These are phyloP conservation scores for Lutjanus argentimaculatus DNA, from an alignment of 2,797 vertebrate genomes.

Conservation along the genomic window DNA sequence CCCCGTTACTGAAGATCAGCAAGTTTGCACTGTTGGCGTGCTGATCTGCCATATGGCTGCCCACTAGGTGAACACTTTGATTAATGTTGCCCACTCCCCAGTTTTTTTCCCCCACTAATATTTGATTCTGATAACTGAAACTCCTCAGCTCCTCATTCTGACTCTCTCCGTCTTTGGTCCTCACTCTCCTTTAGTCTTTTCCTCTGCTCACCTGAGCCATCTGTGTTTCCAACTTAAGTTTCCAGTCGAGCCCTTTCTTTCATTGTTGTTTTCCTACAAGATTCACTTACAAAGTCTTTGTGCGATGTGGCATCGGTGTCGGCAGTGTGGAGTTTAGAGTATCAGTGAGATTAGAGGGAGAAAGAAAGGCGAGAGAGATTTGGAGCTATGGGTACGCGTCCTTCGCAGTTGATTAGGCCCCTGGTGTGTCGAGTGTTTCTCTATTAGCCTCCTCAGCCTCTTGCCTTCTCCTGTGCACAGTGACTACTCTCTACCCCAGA, in stretches of 20 bases:
- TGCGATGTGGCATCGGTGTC: slow-evolving; percentile 14
- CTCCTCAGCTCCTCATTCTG: slow-evolving; percentile 67
- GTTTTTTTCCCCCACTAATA: slow-evolving; percentile 87
- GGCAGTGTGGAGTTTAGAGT: slow-evolving; percentile 48
- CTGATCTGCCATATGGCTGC: slow-evolving; percentile 99
- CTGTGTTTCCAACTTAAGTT: slow-evolving; percentile 51
- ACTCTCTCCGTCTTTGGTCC: slow-evolving; percentile 50
- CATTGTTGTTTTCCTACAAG: slow-evolving; percentile 46
- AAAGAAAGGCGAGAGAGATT: slow-evolving; percentile 59
- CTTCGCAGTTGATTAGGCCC: slow-evolving; percentile 82
- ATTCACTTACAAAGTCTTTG: slow-evolving; percentile 64
- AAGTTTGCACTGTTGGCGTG: slow-evolving; percentile 99
- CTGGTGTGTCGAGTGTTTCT: slow-evolving; percentile 80
- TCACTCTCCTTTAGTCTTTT: slow-evolving; percentile 32
- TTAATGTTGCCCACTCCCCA: slow-evolving; percentile 98
- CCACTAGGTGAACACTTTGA: slow-evolving; percentile 99
- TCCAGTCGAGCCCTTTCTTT: slow-evolving; percentile 11
- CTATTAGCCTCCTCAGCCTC: slow-evolving; percentile 77
- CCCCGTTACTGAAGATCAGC: slow-evolving; percentile 99
- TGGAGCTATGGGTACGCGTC: slow-evolving; percentile 67
- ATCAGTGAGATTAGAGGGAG: slow-evolving; percentile 69
- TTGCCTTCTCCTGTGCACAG: slow-evolving; percentile 67
- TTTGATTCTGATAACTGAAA: slow-evolving; percentile 95
- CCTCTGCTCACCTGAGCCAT: slow-evolving; percentile 42
- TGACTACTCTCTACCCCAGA: slow-evolving; percentile 74